A percentile compares a stretch with the other conserved stretches of the same genome.
Evolutionary conservation across 2,888 invertebrate genomes (phyloP).

Genomic region (Noctua janthe): DNA sequence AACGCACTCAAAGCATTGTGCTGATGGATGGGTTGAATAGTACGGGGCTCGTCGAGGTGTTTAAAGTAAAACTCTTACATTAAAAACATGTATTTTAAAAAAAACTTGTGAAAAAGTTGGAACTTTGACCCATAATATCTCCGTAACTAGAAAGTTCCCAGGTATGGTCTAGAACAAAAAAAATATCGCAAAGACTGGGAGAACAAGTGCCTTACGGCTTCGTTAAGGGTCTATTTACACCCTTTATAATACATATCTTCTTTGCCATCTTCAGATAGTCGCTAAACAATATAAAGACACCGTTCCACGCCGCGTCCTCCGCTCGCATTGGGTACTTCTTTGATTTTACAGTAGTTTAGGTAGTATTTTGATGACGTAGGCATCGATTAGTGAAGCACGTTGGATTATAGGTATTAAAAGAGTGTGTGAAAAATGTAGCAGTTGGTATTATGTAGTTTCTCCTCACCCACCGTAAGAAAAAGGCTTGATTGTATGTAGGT

Average conservation of each 20-base stretch:
- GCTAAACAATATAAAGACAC: constrained; percentile 19
- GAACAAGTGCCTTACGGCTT: too few species aligned
- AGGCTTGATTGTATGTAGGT: constrained; percentile 17
- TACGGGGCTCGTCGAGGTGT: too few species aligned
- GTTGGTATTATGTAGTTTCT: neutral
- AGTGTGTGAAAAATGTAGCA: constrained; percentile 2
- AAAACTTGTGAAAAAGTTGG: too few species aligned
- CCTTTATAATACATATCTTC: neutral
- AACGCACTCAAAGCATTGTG: too few species aligned
- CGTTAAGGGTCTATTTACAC: too few species aligned
- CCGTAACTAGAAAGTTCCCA: too few species aligned
- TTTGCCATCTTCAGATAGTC: constrained; percentile 27
- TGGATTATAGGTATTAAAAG: neutral
- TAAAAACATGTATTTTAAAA: too few species aligned
- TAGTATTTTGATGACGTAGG: neutral
- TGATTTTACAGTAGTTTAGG: neutral
- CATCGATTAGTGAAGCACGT: neutral
- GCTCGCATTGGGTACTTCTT: constrained; percentile 21
- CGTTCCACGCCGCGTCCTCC: constrained; percentile 39
- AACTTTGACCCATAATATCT: too few species aligned
- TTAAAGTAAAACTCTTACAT: too few species aligned
- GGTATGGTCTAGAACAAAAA: too few species aligned
- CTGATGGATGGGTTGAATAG: too few species aligned
- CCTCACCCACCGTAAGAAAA: neutral
- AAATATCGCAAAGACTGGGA: too few species aligned